Evolutionary conservation across 2,797 vertebrate genomes (phyloP), one percentile per base, ranked within the genome.

Genomic region (Bovichtus variegatus): DNA sequence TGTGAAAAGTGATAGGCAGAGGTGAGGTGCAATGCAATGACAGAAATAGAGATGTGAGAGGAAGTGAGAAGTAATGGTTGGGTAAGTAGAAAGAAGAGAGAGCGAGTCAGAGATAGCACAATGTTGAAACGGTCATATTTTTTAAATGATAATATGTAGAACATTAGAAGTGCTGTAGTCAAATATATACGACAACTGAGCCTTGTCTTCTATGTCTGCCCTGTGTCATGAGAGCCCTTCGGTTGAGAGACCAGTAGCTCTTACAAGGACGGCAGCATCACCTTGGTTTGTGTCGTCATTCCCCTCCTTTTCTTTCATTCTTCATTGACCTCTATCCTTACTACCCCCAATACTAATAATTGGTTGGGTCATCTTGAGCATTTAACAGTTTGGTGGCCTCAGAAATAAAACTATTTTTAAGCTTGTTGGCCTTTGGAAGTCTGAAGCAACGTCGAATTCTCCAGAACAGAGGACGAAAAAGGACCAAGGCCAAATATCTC

Each of bases 1-100:
- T 74, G 86, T 74, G 78, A 87, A 73, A 79, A 74, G 78, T 81
- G 79, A 87, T 58, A 76, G 50, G 77, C 67, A 77, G 82, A 78
- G 73, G 73, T 85, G 80, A 92, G 76, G 88, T 90, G 84, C 47
- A 71, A 82, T 53, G 70, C 74, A 86, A 78, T 58, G 69, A 87
- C 83, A 75, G 81, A 82, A 91, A 91, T 82, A 90, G 82, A 84
- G 71, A 78, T 5, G 61, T 66, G 18, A 50, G 72, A 71, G 57
- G 76, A 83, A 81, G 84, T 84, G 78, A 81, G 80, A 87, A 77
- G 79, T 83, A 66, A 40, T 43, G 23, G 31, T 61, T 54, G 34
- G 41, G 23, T 66, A 63, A 31, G 47, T 27, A 19, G 53, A 59
- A 54, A 53, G 40, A 40, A 38, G 23, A 31, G 12, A 38, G 29